Base-by-base conservation (phyloP, 2,888 invertebrate species). In the Pristionchus maxplancki region DNA sequence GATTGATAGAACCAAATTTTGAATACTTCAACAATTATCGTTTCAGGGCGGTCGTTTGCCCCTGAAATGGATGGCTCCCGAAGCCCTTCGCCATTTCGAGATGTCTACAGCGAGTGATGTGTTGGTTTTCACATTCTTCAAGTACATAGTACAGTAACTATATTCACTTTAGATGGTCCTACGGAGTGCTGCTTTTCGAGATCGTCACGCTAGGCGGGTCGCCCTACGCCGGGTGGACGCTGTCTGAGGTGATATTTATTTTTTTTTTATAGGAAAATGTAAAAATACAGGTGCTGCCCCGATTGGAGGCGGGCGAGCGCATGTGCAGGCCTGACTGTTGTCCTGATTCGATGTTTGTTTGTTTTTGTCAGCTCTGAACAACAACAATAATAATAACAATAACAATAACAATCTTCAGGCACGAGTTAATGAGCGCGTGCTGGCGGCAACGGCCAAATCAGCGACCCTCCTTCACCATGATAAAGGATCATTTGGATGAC, bases 241-340 rank as follows among this genome's bases (percentile, higher is more conserved):
- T 20, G 2, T 62, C 85, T 24, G 85, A 85, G 85, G 85, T 85
- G n/a, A 34, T 8, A n/a, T n/a, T n/a, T n/a, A n/a, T n/a, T n/a
- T n/a, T n/a, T n/a, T n/a, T n/a, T n/a, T n/a, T n/a, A n/a, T n/a
- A n/a, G n/a, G n/a, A n/a, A n/a, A n/a, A 44, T 44, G 44, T 9
- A 44, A 44, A 44, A 44, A 44, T 44, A 9, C 44, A 85, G 85
- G 24, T 85, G 1, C 64, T 85, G 11, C 85, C 85, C 8, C 85
- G 85, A 86, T 96, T 98, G 0, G 96, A 96, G 86, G 96, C 97
- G 93, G 98, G 98, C 90, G 97, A 97, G 94, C 96, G 98, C 89
- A 97, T 99, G 96, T 97, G 97, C 90, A 96, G 97, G 92, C 98
- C 98, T 0, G 96, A 96, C 58, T 97, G 96, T 95, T 97, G 97